phyloP scores from a whole-genome alignment of 2,797 vertebrate genomes.

The Semotilus atromaculatus region DNA sequence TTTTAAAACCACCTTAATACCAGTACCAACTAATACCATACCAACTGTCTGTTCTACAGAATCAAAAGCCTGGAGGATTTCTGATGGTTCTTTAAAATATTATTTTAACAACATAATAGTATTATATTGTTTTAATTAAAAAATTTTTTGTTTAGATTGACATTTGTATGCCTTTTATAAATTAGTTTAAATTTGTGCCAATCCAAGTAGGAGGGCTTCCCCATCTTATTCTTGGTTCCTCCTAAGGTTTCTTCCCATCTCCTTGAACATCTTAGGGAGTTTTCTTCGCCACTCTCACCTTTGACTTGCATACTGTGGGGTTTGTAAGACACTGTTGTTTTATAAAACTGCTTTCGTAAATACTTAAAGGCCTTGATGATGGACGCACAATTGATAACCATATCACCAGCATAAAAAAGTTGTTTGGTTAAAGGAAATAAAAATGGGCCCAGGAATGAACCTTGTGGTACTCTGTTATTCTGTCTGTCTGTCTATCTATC shows the following conservation, averaged over 20 bases:
- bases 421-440: not conserved
- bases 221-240: not conserved
- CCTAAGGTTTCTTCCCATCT: not conserved
- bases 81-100: not conserved
- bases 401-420: not conserved
- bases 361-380: not conserved
- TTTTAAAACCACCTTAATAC: not conserved
- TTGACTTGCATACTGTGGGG: not conserved
- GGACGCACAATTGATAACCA: not conserved
- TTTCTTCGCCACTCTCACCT: not conserved
- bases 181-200: not conserved
- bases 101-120: not conserved
- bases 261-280: not conserved
- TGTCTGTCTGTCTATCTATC: not conserved
- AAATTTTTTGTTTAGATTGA: not conserved
- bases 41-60: not conserved
- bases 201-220: not conserved
- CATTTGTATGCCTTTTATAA: not conserved
- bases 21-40: not conserved
- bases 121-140: not conserved
- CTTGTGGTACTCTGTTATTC: not conserved
- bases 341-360: not conserved
- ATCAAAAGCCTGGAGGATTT: not conserved
- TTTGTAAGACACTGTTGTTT: conserved; percentile 6
- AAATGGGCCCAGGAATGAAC: not conserved